These are phyloP conservation scores for Leptosomus discolor DNA, from an alignment of 2,113 vertebrate species.

Conservation along the genomic window DNA sequence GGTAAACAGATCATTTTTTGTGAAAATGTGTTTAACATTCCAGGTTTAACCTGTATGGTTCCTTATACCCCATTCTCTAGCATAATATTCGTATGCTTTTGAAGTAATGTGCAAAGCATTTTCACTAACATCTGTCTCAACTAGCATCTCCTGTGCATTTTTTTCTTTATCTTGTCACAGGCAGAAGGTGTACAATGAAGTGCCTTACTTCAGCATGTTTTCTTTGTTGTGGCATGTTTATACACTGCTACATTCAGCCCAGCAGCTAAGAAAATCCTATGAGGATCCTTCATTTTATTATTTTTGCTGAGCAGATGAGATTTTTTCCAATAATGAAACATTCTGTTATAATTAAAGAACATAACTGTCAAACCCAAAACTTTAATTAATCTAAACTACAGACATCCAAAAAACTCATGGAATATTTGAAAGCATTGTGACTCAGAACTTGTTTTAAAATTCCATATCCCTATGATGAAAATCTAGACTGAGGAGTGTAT, in stretches of 20 bases:
- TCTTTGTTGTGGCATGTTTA: neutral
- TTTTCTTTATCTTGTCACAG: neutral
- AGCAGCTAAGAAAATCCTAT: neutral
- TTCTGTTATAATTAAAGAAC: neutral
- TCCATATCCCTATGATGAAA: neutral
- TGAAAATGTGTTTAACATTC: neutral
- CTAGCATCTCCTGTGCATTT: neutral
- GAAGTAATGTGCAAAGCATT: neutral
- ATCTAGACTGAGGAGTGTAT: neutral
- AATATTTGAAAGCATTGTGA: neutral
- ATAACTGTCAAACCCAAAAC: neutral
- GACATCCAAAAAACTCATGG: neutral
- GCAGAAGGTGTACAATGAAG: neutral
- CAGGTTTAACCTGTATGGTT: neutral
- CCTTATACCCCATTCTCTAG: neutral
- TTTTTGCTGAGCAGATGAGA: constrained; percentile 13
- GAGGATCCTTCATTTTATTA: neutral
- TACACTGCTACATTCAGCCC: neutral
- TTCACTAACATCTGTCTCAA: neutral
- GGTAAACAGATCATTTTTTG: neutral
- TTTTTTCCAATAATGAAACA: neutral
- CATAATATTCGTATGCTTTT: neutral
- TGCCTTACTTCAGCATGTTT: neutral
- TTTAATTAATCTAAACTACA: neutral
- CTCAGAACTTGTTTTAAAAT: neutral